Evolutionary conservation across 1,140 invertebrate species (phyloP).

Genomic region (Saccostrea echinata): DNA sequence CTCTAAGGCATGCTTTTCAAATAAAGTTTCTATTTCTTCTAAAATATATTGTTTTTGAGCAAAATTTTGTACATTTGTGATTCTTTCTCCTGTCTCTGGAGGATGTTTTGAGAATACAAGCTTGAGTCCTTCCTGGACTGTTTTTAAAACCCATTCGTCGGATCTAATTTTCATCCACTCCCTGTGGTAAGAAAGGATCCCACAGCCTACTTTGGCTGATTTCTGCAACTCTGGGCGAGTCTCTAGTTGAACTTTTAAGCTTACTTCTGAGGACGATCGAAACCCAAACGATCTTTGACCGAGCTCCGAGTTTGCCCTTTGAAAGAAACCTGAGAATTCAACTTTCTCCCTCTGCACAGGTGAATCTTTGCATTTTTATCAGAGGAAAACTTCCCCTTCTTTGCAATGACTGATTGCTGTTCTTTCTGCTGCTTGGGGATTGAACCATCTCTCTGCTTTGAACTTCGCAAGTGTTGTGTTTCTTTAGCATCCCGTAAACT

Average conservation of each 20-base stretch:
- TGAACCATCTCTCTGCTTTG: slow-evolving; percentile 24
- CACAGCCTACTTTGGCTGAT: slow-evolving; percentile 45
- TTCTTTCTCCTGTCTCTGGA: slow-evolving; percentile 7
- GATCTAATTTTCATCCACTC: slow-evolving; percentile 49
- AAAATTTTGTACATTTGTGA: slow-evolving; percentile 37
- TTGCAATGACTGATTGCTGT: neutral
- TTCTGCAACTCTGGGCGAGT: neutral
- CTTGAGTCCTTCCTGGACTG: slow-evolving; percentile 51
- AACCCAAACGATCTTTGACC: neutral
- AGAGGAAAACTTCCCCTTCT: neutral
- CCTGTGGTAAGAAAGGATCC: slow-evolving; percentile 20
- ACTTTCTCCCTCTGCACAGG: neutral
- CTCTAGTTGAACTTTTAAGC: neutral
- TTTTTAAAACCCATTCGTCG: no score
- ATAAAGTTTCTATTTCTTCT: slow-evolving; percentile 40
- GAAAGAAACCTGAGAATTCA: neutral
- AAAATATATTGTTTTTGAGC: slow-evolving; percentile 8
- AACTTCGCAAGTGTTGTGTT: neutral
- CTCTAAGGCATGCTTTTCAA: slow-evolving; percentile 33
- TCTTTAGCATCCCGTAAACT: slow-evolving; percentile 25
- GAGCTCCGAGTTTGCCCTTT: neutral
- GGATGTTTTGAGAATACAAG: slow-evolving; percentile 43
- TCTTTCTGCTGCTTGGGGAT: neutral
- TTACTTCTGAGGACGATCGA: neutral
- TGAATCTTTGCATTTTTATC: neutral